Evolutionary conservation across 2,113 vertebrate species (phyloP).

Genomic region (Loxodonta africana): DNA sequence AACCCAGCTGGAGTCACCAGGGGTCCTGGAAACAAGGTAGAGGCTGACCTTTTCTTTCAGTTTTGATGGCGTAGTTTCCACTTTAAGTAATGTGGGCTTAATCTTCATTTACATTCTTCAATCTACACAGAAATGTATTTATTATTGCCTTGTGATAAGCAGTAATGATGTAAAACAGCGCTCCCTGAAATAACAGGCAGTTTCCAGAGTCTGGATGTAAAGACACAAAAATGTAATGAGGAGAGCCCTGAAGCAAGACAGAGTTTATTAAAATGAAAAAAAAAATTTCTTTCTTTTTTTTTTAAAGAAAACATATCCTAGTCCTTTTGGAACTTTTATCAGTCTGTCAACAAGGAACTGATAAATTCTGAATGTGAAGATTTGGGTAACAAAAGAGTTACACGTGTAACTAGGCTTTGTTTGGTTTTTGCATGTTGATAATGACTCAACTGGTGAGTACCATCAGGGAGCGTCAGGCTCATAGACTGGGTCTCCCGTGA

Average conservation of each 20-base stretch:
- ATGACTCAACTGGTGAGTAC: background rate
- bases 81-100: slow-evolving; percentile 67
- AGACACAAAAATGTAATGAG: slow-evolving; percentile 14
- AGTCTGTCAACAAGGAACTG: slow-evolving; percentile 60
- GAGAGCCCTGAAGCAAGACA: background rate
- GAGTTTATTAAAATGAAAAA: slow-evolving; percentile 37
- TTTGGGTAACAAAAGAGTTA: slow-evolving; percentile 56
- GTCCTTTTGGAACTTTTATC: slow-evolving; percentile 55
- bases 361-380: slow-evolving; percentile 51
- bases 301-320: background rate
- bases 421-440: slow-evolving; percentile 31
- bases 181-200: slow-evolving; percentile 53
- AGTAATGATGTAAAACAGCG: slow-evolving; percentile 75
- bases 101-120: slow-evolving; percentile 72
- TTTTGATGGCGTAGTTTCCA: slow-evolving; percentile 70
- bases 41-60: background rate
- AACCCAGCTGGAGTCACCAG: background rate
- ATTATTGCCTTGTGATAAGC: slow-evolving; percentile 72
- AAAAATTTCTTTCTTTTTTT: background rate
- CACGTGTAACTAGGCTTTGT: background rate
- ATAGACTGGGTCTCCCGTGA: background rate
- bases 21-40: background rate
- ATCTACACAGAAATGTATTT: slow-evolving; percentile 67
- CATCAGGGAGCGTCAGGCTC: background rate
- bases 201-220: slow-evolving; percentile 60